These are phyloP conservation scores for Parthenolecanium corni DNA, from an alignment of 2,888 invertebrate species.

Conservation along the genomic window DNA sequence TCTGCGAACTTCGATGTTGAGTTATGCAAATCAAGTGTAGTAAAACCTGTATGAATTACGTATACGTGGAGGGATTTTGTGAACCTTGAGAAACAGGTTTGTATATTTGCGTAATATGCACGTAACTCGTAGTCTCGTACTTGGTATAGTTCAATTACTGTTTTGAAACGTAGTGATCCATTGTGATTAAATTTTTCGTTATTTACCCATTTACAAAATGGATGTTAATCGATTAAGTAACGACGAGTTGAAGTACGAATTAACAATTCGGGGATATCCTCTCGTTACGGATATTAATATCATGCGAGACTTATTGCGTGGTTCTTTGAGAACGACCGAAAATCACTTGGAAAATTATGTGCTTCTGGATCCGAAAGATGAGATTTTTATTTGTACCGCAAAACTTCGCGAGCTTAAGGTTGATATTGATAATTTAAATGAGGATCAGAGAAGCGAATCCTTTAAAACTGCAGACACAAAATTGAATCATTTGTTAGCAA, in stretches of 20 bases:
- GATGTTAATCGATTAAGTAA: slow-evolving; percentile 29
- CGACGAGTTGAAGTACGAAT: slow-evolving; percentile 30
- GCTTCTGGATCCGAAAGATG: slow-evolving; percentile 13
- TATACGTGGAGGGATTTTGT: background rate
- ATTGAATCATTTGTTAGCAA: slow-evolving; percentile 30
- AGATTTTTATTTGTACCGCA: slow-evolving; percentile 23
- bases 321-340: slow-evolving; percentile 27
- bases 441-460: slow-evolving; percentile 27
- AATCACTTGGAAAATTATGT: slow-evolving; percentile 19
- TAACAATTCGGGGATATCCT: slow-evolving; percentile 25
- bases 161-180: background rate
- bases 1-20: no score
- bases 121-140: background rate
- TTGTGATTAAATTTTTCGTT: background rate
- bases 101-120: background rate
- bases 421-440: slow-evolving; percentile 26
- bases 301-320: slow-evolving; percentile 28
- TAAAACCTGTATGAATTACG: no score
- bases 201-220: slow-evolving; percentile 13
- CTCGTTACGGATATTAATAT: slow-evolving; percentile 16
- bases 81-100: slow-evolving; percentile 28
- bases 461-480: slow-evolving; percentile 30
- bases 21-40: no score
- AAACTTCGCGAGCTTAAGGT: slow-evolving; percentile 29
- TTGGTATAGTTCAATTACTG: background rate